Evolutionary conservation across 2,888 invertebrate genomes (phyloP).

Genomic region (Polia nebulosa): DNA sequence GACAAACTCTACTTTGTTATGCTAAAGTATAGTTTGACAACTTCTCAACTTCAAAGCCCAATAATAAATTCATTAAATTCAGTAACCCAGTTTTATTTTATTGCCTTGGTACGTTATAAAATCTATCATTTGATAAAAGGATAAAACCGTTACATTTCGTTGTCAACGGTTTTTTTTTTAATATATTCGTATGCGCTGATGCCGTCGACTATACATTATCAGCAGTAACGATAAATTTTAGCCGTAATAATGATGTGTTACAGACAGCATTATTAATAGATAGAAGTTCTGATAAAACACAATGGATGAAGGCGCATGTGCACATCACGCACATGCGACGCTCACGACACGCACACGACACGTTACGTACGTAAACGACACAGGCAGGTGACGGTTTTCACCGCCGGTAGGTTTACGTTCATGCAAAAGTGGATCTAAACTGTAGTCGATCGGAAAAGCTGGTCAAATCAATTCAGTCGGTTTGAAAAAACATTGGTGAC

Average conservation of each 20-base stretch:
- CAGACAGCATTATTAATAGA: neutral
- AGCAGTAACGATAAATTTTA: neutral
- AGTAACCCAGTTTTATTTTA: neutral
- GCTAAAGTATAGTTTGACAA: neutral
- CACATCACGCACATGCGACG: conserved; percentile 33
- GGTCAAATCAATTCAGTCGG: neutral
- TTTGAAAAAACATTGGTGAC: no score
- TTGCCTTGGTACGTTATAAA: neutral
- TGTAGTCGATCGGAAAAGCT: conserved; percentile 22
- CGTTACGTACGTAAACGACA: conserved; percentile 6
- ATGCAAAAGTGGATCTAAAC: conserved; percentile 23
- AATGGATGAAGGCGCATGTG: conserved; percentile 61
- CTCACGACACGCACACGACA: conserved; percentile 29
- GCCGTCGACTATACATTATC: neutral
- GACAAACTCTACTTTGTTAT: neutral
- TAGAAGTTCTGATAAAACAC: conserved; percentile 70
- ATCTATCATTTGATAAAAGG: neutral
- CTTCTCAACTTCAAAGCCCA: neutral
- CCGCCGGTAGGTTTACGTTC: neutral
- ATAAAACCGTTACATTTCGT: neutral
- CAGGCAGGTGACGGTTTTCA: neutral
- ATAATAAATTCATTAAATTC: neutral
- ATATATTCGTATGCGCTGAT: no score
- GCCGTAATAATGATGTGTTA: neutral
- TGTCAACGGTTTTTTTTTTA: no score